Evolutionary conservation across 2,797 vertebrate species (phyloP).

Genomic region (Micromesistius poutassou): DNA sequence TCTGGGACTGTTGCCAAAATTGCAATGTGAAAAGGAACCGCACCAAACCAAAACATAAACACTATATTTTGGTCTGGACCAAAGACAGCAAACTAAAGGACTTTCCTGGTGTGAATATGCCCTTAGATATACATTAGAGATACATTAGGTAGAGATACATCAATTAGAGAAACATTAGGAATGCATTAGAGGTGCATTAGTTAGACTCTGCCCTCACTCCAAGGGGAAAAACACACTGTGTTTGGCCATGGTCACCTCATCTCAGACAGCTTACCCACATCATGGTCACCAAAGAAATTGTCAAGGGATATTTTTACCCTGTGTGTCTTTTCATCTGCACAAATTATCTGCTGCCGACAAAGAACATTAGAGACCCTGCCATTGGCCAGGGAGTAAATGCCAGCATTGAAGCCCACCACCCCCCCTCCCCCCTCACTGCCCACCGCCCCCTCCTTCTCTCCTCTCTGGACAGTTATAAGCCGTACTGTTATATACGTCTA

Average conservation of each 20-base stretch:
- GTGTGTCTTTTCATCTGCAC: background rate
- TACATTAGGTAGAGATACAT: conserved; percentile 51
- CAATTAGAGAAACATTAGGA: conserved; percentile 66
- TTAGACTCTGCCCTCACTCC: conserved; percentile 15
- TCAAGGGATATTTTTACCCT: background rate
- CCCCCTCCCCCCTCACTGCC: background rate
- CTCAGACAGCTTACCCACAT: background rate
- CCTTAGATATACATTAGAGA: conserved; percentile 61
- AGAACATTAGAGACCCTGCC: background rate
- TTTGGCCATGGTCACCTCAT: background rate
- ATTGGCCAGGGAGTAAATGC: conserved; percentile 10
- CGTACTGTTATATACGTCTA: background rate
- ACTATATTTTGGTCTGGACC: no score
- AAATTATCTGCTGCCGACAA: conserved; percentile 15
- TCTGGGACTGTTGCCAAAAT: no score
- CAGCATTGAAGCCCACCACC: background rate
- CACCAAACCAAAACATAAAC: no score
- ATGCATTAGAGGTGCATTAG: conserved; percentile 59
- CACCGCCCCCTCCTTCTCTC: background rate
- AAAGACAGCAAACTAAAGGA: no score
- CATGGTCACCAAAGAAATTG: background rate
- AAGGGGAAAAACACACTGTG: no score
- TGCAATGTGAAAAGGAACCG: no score
- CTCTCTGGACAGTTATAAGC: background rate
- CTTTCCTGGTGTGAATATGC: no score